Percentiles rank a stretch among this genome's conserved stretches.
Evolutionary conservation across 2,888 invertebrate species (phyloP).

Genomic region (Platerodrilus igneus): DNA sequence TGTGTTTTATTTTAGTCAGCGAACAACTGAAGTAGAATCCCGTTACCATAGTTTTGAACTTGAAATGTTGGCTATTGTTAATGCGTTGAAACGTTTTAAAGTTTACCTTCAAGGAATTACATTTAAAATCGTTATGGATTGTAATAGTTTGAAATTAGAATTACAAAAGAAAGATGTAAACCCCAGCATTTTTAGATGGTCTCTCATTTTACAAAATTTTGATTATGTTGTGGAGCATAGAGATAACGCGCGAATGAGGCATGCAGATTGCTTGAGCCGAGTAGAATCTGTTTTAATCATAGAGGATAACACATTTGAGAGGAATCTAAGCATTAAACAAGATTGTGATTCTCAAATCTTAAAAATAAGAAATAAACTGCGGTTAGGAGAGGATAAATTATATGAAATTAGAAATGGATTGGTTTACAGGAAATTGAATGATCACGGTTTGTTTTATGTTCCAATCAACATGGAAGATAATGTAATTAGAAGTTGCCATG

Average conservation of each 20-base stretch:
- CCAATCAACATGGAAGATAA: conserved; percentile 11
- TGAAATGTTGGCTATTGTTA: conserved; percentile 31
- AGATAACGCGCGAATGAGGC: conserved; percentile 15
- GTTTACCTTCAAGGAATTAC: conserved; percentile 31
- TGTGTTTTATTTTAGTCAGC: conserved; percentile 35
- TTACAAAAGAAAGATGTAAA: conserved; percentile 32
- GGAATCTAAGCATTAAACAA: conserved; percentile 9
- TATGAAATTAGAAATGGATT: conserved; percentile 28
- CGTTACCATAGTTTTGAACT: conserved; percentile 37
- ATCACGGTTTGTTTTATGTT: conserved; percentile 17
- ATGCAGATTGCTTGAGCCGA: conserved; percentile 22
- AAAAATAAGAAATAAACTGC: conserved; percentile 9
- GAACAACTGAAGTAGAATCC: conserved; percentile 30
- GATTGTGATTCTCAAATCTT: conserved; percentile 9
- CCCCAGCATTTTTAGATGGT: conserved; percentile 25
- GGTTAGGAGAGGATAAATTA: conserved; percentile 8
- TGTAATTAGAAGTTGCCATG: conserved; percentile 18
- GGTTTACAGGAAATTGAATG: conserved; percentile 24
- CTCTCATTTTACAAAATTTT: conserved; percentile 10
- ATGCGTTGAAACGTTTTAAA: conserved; percentile 26
- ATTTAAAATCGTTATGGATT: conserved; percentile 34
- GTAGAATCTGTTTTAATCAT: conserved; percentile 10
- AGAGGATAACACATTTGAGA: conserved; percentile 18
- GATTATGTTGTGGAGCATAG: conserved; percentile 8
- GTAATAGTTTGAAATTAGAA: conserved; percentile 28